Base-by-base conservation (phyloP, 2,797 vertebrate genomes). In the Emydoidea blandingii region DNA sequence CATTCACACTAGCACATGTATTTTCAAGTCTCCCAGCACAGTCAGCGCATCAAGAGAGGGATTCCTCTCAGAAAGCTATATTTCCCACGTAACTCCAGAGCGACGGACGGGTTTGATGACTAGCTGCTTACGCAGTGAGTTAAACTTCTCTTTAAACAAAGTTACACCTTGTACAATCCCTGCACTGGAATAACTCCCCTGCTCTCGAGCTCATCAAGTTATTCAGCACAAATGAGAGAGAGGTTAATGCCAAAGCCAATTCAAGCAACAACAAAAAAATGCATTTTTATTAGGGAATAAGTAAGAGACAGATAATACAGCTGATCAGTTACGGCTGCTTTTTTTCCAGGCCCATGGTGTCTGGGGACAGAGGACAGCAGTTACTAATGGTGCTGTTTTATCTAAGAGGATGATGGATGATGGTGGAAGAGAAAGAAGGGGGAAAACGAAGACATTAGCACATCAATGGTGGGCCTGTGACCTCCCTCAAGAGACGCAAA, bases 381-480 rank as follows among this genome's bases (percentile, higher is more conserved):
- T 79, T 96, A 90, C 50, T 95, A 95, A 97, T 91, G 93, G 78
- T 79, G 89, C 91, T 88, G 91, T 90, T 97, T 96, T 96, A 95
- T 96, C 94, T 92, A 89, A 86, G 83, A 87, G 88, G 34, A 92
- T 96, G 96, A 97, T 94, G 93, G 96, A 97, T 95, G 95, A 88
- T 86, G 83, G 92, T 59, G 94, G 93, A 95, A 94, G 94, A 62
- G 65, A 86, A 79, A 76, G 91, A 90, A 87, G 3, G 29, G 47
- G 3, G 1, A 54, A 96, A 97, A 95, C 87, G 84, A 95, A 92
- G 91, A 91, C 93, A 98, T 98, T 97, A 98, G 97, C 97, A 98
- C 97, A 98, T 98, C 97, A 97, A 97, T 97, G 90, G 95, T 78
- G 87, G 82, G 94, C 88, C 96, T 95, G 81, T 94, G 96, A 97